Evolutionary conservation across 2,888 invertebrate genomes (phyloP).

Genomic region (Latrodectus elegans): DNA sequence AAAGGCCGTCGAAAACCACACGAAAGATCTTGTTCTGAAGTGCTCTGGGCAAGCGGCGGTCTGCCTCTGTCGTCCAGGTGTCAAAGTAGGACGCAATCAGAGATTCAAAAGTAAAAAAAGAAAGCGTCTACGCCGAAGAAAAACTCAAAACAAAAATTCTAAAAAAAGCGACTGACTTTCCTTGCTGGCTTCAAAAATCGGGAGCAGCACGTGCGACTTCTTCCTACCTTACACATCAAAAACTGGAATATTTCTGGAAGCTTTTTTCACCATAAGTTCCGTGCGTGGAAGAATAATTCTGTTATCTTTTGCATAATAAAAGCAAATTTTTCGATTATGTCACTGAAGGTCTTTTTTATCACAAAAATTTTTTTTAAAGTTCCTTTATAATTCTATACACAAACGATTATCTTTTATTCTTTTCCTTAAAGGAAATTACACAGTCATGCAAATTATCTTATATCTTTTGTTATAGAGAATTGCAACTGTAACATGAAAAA

Average conservation of each 20-base stretch:
- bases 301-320: neutral
- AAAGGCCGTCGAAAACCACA: slow-evolving; percentile 6
- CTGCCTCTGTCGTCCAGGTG: slow-evolving; percentile 58
- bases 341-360: no score
- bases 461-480: no score
- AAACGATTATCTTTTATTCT: no score
- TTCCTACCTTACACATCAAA: neutral
- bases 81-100: slow-evolving; percentile 62
- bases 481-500: no score
- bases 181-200: slow-evolving; percentile 33
- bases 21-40: slow-evolving; percentile 15
- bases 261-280: slow-evolving; percentile 19
- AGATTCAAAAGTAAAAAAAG: slow-evolving; percentile 29
- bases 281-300: slow-evolving; percentile 11
- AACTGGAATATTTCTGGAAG: neutral
- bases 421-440: no score
- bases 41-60: slow-evolving; percentile 4
- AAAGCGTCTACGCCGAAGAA: slow-evolving; percentile 31
- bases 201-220: slow-evolving; percentile 44
- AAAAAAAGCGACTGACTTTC: slow-evolving; percentile 45
- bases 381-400: no score
- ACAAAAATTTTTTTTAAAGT: no score
- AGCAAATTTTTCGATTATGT: no score
- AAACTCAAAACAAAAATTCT: slow-evolving; percentile 12
- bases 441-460: no score